Evolutionary conservation across 2,888 invertebrate species (phyloP).

Genomic region (Rotaria socialis): DNA sequence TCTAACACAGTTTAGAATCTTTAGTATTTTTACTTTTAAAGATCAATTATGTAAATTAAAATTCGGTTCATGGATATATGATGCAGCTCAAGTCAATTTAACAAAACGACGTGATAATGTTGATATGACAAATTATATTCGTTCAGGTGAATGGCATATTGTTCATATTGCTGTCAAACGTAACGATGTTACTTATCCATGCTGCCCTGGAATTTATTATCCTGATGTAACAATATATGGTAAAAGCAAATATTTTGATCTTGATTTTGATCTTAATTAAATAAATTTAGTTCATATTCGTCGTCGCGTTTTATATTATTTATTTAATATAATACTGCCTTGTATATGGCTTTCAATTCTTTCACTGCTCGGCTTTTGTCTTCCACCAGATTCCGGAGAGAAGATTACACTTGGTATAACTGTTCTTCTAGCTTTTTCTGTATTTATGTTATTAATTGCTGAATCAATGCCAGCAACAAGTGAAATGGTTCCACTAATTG

Average conservation of each 20-base stretch:
- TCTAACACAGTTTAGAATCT: no score
- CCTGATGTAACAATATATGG: conserved; percentile 56
- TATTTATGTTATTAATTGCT: conserved; percentile 61
- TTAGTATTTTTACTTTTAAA: neutral
- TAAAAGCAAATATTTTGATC: neutral
- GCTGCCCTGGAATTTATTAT: conserved; percentile 50
- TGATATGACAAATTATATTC: conserved; percentile 62
- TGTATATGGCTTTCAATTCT: conserved; percentile 59
- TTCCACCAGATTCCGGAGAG: conserved; percentile 59
- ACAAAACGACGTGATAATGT: conserved; percentile 57
- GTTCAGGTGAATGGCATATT: conserved; percentile 65
- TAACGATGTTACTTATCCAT: conserved; percentile 50
- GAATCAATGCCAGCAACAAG: conserved; percentile 62
- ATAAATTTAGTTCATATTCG: conserved; percentile 50
- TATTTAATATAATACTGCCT: conserved; percentile 59
- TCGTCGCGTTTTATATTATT: conserved; percentile 57
- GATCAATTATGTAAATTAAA: conserved; percentile 62
- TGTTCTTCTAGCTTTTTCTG: conserved; percentile 61
- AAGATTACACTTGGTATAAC: conserved; percentile 61
- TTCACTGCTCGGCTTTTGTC: conserved; percentile 58
- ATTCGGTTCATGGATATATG: conserved; percentile 64
- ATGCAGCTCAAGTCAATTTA: conserved; percentile 53
- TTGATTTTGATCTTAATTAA: neutral
- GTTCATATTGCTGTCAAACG: conserved; percentile 55
- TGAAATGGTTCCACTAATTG: conserved; percentile 61